phyloP scores from a whole-genome alignment of 2,797 vertebrate genomes.

The Sebastes minor region DNA sequence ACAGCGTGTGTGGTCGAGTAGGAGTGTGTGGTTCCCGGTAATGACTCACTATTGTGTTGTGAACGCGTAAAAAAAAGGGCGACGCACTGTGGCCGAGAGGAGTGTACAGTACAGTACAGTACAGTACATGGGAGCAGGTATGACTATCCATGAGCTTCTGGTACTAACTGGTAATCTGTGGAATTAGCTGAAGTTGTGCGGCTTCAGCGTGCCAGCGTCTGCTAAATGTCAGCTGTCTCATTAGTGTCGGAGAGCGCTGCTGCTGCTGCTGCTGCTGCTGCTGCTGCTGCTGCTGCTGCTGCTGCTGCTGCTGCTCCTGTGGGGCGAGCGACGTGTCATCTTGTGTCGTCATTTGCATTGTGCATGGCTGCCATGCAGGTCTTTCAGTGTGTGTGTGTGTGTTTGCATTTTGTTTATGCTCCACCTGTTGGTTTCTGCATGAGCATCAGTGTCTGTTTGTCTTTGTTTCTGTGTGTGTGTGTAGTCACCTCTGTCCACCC shows the following conservation, averaged over 20 bases:
- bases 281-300: conserved; percentile 10
- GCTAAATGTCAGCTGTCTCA: conserved; percentile 76
- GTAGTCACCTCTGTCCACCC: conserved; percentile 24
- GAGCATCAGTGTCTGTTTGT: conserved; percentile 41
- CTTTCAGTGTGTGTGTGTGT: conserved; percentile 4
- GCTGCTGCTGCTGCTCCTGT: neutral
- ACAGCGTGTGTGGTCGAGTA: neutral
- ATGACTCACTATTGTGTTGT: conserved; percentile 37
- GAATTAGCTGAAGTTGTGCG: conserved; percentile 37
- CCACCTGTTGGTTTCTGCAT: conserved; percentile 49
- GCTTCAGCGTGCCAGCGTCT: conserved; percentile 34
- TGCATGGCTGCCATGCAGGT: conserved; percentile 10
- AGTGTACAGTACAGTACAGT: neutral
- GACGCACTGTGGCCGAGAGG: neutral
- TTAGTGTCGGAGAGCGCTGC: conserved; percentile 51
- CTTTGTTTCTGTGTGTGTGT: neutral
- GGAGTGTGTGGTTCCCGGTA: neutral
- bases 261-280: conserved; percentile 23
- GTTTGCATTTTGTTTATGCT: conserved; percentile 11
- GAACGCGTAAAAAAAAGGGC: neutral
- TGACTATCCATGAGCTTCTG: conserved; percentile 17
- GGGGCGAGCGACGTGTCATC: conserved; percentile 43
- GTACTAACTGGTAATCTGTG: conserved; percentile 49
- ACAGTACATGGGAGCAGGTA: conserved; percentile 13
- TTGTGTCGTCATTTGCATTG: conserved; percentile 30